A percentile compares a stretch with the other conserved stretches of the same genome.
Conservation (phyloP, 2,888 invertebrate genomes). For the Lepidochrysops patricia region DNA sequence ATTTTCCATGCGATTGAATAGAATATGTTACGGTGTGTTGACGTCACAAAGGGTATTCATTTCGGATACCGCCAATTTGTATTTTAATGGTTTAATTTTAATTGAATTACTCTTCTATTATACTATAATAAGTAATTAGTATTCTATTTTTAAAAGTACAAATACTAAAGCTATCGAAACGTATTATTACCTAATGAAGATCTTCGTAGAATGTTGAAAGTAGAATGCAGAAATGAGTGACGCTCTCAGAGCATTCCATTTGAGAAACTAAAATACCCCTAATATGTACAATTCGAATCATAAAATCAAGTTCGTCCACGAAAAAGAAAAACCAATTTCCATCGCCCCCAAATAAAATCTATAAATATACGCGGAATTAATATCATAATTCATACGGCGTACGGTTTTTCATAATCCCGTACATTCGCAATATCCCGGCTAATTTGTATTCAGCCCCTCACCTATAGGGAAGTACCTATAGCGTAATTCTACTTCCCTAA, state of each 20-base stretch:
- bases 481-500: constrained; percentile 27
- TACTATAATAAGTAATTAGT: too few relatives aligned
- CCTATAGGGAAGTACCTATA: constrained; percentile 17
- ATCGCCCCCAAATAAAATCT: neutral
- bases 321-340: too few relatives aligned
- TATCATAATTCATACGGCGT: neutral
- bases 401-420: constrained; percentile 5
- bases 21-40: constrained; percentile 61
- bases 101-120: neutral
- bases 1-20: constrained; percentile 71
- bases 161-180: too few relatives aligned
- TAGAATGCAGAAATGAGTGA: too few relatives aligned
- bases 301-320: neutral
- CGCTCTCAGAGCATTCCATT: too few relatives aligned
- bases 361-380: neutral
- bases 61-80: constrained; percentile 11
- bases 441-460: constrained; percentile 10
- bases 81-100: neutral
- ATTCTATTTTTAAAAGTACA: too few relatives aligned
- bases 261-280: too few relatives aligned
- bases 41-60: constrained; percentile 40
- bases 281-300: too few relatives aligned
- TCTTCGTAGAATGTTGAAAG: too few relatives aligned
- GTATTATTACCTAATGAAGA: too few relatives aligned
- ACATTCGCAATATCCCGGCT: constrained; percentile 1